A percentile compares a stretch with the other conserved stretches of the same genome.
Conservation (phyloP, 2,113 vertebrate species). For the Vidua chalybeata region DNA sequence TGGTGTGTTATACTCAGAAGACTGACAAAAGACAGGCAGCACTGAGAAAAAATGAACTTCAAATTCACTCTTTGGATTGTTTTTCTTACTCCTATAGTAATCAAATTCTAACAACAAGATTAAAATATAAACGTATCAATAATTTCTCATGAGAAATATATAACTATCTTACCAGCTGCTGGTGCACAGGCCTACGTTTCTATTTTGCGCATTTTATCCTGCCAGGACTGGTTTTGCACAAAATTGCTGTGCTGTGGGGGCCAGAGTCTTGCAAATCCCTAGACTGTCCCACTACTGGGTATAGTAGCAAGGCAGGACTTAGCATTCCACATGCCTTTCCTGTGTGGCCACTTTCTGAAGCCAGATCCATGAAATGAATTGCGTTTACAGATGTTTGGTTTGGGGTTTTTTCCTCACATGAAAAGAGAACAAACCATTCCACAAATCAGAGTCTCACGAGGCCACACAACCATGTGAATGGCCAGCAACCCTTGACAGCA, state of each 20-base stretch:
- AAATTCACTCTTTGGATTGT: background rate
- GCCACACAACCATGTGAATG: background rate
- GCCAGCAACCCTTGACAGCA: background rate
- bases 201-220: background rate
- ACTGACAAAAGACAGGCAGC: background rate
- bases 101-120: background rate
- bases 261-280: background rate
- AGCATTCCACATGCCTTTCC: accelerated
- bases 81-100: background rate
- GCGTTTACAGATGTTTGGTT: background rate
- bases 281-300: background rate
- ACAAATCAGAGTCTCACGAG: background rate
- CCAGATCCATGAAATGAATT: background rate
- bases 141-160: background rate
- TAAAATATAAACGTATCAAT: background rate
- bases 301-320: background rate
- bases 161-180: background rate
- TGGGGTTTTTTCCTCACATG: accelerated
- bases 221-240: background rate
- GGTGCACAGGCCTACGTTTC: accelerated
- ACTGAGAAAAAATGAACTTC: background rate
- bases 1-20: background rate
- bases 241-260: background rate
- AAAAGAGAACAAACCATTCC: background rate
- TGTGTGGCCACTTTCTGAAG: background rate